Conservation (phyloP, 2,797 vertebrate species). For the Remorina albescens region DNA sequence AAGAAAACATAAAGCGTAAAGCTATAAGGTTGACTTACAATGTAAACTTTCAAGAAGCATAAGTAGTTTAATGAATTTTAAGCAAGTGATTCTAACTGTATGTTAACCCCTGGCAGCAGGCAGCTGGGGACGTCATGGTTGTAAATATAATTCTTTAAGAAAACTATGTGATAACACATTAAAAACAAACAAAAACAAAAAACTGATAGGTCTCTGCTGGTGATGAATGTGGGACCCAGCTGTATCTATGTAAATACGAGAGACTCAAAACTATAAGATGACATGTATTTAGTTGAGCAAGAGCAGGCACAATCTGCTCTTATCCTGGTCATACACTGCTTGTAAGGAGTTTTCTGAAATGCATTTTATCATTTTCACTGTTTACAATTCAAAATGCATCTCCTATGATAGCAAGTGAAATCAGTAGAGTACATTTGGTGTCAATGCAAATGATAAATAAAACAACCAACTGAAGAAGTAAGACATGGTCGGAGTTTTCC, state of each 20-base stretch:
- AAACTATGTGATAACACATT: slow-evolving; percentile 83
- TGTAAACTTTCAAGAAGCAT: slow-evolving; percentile 75
- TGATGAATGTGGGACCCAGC: slow-evolving; percentile 70
- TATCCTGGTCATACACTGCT: slow-evolving; percentile 81
- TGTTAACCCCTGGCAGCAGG: slow-evolving; percentile 84
- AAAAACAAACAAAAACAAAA: slow-evolving; percentile 76
- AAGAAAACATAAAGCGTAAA: slow-evolving; percentile 76
- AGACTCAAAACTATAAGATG: slow-evolving; percentile 86
- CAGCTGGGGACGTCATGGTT: slow-evolving; percentile 86
- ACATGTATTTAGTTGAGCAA: slow-evolving; percentile 71
- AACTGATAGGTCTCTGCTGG: slow-evolving; percentile 77
- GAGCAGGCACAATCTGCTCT: slow-evolving; percentile 65
- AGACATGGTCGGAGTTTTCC: slow-evolving; percentile 49
- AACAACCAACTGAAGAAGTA: slow-evolving; percentile 82
- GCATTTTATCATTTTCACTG: slow-evolving; percentile 88
- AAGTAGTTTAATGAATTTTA: slow-evolving; percentile 80
- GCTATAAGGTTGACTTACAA: slow-evolving; percentile 84
- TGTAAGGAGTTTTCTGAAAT: slow-evolving; percentile 84
- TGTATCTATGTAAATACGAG: slow-evolving; percentile 86
- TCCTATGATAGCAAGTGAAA: slow-evolving; percentile 86
- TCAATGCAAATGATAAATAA: slow-evolving; percentile 88
- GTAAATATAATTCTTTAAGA: slow-evolving; percentile 89
- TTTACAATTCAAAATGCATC: slow-evolving; percentile 91
- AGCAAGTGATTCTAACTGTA: slow-evolving; percentile 83
- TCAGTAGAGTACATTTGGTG: slow-evolving; percentile 84